Base-by-base conservation (phyloP, 2,113 vertebrate species). In the Hiodon alosoides region DNA sequence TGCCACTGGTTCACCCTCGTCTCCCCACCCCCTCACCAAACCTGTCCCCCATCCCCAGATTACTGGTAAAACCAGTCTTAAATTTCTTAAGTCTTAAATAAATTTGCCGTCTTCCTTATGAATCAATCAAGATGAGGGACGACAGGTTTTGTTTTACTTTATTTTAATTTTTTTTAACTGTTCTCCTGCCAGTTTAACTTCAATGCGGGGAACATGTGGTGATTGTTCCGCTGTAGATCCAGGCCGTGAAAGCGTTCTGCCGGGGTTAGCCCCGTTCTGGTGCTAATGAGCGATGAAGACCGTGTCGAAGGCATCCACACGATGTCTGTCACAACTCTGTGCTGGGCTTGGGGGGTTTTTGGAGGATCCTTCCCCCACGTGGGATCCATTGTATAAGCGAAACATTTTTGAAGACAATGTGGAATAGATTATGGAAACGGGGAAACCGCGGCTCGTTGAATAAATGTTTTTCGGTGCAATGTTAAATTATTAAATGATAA, bases 11-110 rank as follows among this genome's bases (percentile, higher is more conserved):
- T 68, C 52, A 7, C 61, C 48, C 75, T 54, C 31, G 4, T 70
- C 46, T 17, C 67, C 51, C 16, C 71, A 77, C 78, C 58, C 82
- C 0, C 3, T 9, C 77, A 79, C 81, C 67, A 76, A 70, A 66
- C 69, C 55, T 6, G 5, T 31, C 55, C 54, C 54, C 77, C 72
- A 74, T 75, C 77, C 84, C 77, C 79, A 75, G 65, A 75, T 83
- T 80, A 77, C 83, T 84, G 80, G 67, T 70, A 80, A 86, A 81
- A 72, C 53, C 78, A 31, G 48, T 6, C 13, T 52, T 16, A 31
- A 31, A 31, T 31, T 51, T 71, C 10, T 2, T 79, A 77, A 83
- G 84, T 86, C 82, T 89, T 81, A 83, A 31, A 31, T 31, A 31
- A 31, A 31, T 83, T 73, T 78, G 65, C 74, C 74, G 71, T 61